Evolutionary conservation across 2,888 invertebrate species (phyloP).

Genomic region (Spatulosminthurus flaviceps): DNA sequence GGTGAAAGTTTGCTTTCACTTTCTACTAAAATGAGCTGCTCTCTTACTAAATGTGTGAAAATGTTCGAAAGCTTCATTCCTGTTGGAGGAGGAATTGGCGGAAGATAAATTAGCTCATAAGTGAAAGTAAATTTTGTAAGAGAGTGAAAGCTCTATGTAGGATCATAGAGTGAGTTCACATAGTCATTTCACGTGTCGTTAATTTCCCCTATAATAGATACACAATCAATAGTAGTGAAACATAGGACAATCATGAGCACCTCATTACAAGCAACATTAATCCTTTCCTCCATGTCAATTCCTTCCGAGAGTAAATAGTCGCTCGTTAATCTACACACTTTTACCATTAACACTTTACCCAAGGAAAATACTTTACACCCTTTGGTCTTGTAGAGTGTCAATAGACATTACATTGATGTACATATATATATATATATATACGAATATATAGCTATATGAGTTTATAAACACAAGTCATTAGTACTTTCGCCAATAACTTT

Average conservation of each 20-base stretch:
- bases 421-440: no score
- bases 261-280: slow-evolving; percentile 45
- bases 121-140: not conserved
- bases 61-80: no score
- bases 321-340: not conserved
- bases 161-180: slow-evolving; percentile 12
- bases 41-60: no score
- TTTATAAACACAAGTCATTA: no score
- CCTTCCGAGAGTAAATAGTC: slow-evolving; percentile 18
- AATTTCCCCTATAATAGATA: slow-evolving; percentile 29
- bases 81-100: not conserved
- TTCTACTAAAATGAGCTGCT: no score
- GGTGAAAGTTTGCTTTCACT: no score
- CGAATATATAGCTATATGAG: no score
- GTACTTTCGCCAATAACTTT: no score
- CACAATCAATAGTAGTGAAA: slow-evolving; percentile 31
- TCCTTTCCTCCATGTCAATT: slow-evolving; percentile 27
- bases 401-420: no score
- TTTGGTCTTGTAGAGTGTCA: no score
- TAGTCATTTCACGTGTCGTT: slow-evolving; percentile 44
- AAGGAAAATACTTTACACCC: not conserved
- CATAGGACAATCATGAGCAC: slow-evolving; percentile 26
- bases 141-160: not conserved
- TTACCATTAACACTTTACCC: slow-evolving; percentile 16
- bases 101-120: not conserved